Base-by-base conservation (phyloP, 2,888 invertebrate species). In the Troides aeacus region DNA sequence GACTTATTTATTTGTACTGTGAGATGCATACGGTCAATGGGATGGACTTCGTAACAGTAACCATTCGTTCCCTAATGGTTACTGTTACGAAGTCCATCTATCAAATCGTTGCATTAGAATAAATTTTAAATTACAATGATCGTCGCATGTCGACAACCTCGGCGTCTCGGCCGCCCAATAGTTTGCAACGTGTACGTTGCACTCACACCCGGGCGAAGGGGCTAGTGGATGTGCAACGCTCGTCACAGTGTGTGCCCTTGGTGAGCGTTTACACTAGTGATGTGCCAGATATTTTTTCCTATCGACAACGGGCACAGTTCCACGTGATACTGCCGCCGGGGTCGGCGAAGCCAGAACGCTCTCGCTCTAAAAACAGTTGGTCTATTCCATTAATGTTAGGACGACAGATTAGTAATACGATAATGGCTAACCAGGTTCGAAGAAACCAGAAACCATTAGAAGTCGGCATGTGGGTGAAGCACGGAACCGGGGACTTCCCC, bases 111-210 rank as follows among this genome's bases (percentile, higher is more conserved):
- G 78, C 84, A 88, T 90, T 90, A 88, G 87, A 89, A 90, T 90
- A 88, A 87, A 89, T 89, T 88, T 86, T 88, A 87, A 89, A 85
- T 88, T 89, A 87, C 88, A 90, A 90, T 89, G 88, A 85, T 86
- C 82, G 81, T 83, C 81, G 72, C 76, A 81, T 85, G 90, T 87
- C 89, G 84, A 81, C 84, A 88, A 89, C 88, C 90, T 81, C 83
- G 74, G 72, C 75, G 76, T 79, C 78, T 81, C 80, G 79, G 78
- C 77, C 80, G 79, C 80, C 80, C 82, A 84, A 82, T 83, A 79
- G 79, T 82, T 82, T 80, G 74, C 84, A 82, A 82, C 82, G 73
- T 60, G 66, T 70, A 68, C 57, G 71, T 50, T 67, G 60, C 74
- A 61, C 62, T 39, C 69, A 62, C 36, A 58, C 69, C 18, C 58